These are phyloP conservation scores for Zootermopsis nevadensis DNA, from an alignment of 2,888 invertebrate species.

Conservation along the genomic window DNA sequence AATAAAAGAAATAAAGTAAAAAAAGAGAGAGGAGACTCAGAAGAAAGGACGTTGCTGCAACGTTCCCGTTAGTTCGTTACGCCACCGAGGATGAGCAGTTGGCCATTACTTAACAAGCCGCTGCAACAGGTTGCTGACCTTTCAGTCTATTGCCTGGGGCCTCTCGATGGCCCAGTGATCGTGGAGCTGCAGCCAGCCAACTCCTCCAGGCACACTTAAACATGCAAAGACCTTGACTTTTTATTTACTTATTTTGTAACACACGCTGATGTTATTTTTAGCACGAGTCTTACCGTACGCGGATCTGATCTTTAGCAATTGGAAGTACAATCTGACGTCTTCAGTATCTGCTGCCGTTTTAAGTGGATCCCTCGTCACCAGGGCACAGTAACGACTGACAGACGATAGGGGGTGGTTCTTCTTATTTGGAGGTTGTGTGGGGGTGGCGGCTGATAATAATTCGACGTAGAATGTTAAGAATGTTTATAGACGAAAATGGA, in stretches of 20 bases:
- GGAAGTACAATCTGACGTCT: too few species aligned
- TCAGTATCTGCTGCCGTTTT: too few species aligned
- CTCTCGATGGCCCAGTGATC: slow-evolving; percentile 6
- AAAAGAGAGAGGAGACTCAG: neutral
- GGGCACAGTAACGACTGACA: too few species aligned
- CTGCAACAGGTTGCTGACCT: slow-evolving; percentile 4
- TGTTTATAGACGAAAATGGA: too few species aligned
- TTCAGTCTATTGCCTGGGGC: slow-evolving; percentile 2
- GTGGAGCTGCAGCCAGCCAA: neutral
- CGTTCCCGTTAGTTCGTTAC: neutral
- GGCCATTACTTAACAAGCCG: neutral
- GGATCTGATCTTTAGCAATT: too few species aligned
- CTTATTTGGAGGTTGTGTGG: too few species aligned
- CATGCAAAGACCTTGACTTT: slow-evolving; percentile 10
- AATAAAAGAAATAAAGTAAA: neutral
- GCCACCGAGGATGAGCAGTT: neutral
- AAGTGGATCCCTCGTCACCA: too few species aligned
- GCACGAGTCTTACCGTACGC: too few species aligned
- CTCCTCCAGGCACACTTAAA: neutral
- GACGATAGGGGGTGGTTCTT: too few species aligned
- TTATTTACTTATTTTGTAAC: neutral
- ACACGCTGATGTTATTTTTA: neutral
- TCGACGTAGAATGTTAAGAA: too few species aligned
- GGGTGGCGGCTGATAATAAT: too few species aligned
- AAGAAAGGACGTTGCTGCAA: neutral